phyloP scores from a whole-genome alignment of 2,888 invertebrate genomes.

The Onchidella celtica region DNA sequence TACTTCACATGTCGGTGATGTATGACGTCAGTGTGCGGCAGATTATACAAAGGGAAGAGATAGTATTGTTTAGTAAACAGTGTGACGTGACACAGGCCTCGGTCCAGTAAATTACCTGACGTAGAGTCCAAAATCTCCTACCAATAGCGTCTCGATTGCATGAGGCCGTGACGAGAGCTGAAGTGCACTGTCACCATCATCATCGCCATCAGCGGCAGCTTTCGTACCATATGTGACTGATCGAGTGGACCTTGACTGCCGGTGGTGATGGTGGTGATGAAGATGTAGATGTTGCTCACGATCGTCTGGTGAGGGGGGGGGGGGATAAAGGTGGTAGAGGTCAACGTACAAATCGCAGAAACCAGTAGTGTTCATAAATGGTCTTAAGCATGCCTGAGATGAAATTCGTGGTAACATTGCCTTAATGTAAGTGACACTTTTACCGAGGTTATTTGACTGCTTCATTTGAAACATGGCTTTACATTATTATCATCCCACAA shows the following conservation, averaged over 20 bases:
- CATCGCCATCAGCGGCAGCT: background rate
- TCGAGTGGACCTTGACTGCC: background rate
- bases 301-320: background rate
- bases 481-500: too few relatives aligned
- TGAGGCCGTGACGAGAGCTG: too few relatives aligned
- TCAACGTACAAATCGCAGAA: background rate
- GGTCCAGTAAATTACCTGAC: background rate
- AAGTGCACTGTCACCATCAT: background rate
- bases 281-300: background rate
- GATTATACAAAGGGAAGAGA: too few relatives aligned
- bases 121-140: background rate
- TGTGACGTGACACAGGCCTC: too few relatives aligned
- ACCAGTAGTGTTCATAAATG: background rate
- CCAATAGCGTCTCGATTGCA: background rate
- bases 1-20: too few relatives aligned
- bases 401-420: too few relatives aligned
- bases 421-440: too few relatives aligned
- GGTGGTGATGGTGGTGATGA: background rate
- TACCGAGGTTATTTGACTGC: too few relatives aligned
- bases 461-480: too few relatives aligned
- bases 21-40: too few relatives aligned
- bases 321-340: background rate
- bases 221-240: background rate
- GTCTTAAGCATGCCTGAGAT: background rate
- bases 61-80: too few relatives aligned